Evolutionary conservation across 2,888 invertebrate species (phyloP), one percentile per base, ranked within the genome.

Genomic region (Drosophila yooni): DNA sequence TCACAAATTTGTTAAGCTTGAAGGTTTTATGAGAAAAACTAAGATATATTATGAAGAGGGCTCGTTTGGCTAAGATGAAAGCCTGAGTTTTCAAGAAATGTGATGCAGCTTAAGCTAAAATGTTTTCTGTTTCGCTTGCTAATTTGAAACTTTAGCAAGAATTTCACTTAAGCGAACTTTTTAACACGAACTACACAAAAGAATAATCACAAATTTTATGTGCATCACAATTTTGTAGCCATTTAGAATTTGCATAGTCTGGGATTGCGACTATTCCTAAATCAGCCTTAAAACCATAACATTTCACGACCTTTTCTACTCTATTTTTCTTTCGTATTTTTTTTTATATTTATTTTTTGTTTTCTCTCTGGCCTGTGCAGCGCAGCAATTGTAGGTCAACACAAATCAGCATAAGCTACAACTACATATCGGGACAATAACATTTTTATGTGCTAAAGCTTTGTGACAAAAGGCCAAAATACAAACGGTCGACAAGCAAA

Each of bases 351-450:
- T 58, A 27, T 56, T 48, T 31, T n/a, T 31, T 61, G 29, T 50
- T 51, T 40, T 43, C 51, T n/a, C 51, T 51, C 50, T 57, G 65
- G 65, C 58, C 59, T 58, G 27, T 74, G 72, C 74, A 57, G 70
- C 74, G 72, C 74, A 57, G 70, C 74, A 72, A 83, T 81, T 88
- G 70, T 88, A 53, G 85, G 85, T 85, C 85, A 86, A 76, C 83
- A 78, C 78, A 89, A 89, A 86, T 89, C 90, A 86, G 88, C 90
- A 86, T 86, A 86, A 89, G 88, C 88, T 76, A 78, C 82, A 89
- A 83, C 89, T 87, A 80, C 81, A 83, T 77, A 89, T 89, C 84
- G 79, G 88, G 71, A 74, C 84, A 88, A 88, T 89, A 85, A 89
- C 89, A 89, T 88, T 85, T 85, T 86, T 89, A 86, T 88, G 90